Percentiles rank a stretch among this genome's conserved stretches.
These are phyloP conservation scores for Corynorhinus townsendii DNA, from an alignment of 2,113 vertebrate species.

Conservation along the genomic window DNA sequence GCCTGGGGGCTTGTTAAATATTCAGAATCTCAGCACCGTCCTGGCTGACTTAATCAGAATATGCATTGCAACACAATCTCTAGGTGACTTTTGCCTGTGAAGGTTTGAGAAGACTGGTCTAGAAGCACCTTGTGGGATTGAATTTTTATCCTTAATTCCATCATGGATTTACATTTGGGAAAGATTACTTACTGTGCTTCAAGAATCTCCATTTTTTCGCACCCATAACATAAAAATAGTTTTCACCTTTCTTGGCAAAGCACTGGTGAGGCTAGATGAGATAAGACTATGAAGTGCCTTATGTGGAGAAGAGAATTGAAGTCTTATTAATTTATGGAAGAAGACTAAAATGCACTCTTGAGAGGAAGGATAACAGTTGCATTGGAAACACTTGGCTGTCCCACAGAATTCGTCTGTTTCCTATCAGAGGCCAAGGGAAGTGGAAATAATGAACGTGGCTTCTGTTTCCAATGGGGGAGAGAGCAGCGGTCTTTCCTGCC, in stretches of 20 bases:
- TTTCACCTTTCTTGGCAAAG: conserved; percentile 20
- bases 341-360: neutral
- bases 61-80: neutral
- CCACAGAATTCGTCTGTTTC: conserved; percentile 37
- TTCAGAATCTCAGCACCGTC: neutral
- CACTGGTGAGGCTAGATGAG: neutral
- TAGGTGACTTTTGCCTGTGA: neutral
- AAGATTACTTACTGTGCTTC: neutral
- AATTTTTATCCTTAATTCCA: neutral
- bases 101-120: neutral
- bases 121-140: neutral
- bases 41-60: neutral
- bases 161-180: neutral
- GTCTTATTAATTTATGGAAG: neutral
- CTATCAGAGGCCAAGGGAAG: neutral
- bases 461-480: neutral
- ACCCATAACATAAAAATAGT: conserved; percentile 6
- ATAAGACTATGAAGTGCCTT: neutral
- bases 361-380: conserved; percentile 32
- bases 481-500: neutral
- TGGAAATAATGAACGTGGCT: conserved; percentile 45
- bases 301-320: neutral
- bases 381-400: conserved; percentile 27
- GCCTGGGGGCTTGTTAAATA: neutral
- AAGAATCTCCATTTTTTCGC: neutral